Evolutionary conservation across 2,888 invertebrate species (phyloP), one percentile per base, ranked within the genome.

Genomic region (Mystacides longicornis): DNA sequence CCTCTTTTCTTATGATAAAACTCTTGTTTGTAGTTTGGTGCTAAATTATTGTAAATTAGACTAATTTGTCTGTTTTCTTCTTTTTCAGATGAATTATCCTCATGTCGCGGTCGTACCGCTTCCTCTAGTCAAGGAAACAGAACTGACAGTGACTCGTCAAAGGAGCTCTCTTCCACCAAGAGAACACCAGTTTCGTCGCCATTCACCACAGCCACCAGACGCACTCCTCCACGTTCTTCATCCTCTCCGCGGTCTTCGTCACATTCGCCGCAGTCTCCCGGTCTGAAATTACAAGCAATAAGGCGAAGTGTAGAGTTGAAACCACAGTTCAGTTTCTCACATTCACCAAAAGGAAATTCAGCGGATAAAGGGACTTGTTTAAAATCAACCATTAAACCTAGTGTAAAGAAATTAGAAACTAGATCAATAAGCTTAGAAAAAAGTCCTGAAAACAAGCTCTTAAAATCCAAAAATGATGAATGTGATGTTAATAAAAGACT

Each of bases 31-130:
- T n/a, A n/a, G n/a, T n/a, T n/a, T n/a, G n/a, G n/a, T n/a, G n/a
- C n/a, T n/a, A n/a, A n/a, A n/a, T n/a, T n/a, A n/a, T n/a, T n/a
- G n/a, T n/a, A n/a, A n/a, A n/a, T n/a, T n/a, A n/a, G n/a, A n/a
- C n/a, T n/a, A n/a, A n/a, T n/a, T n/a, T n/a, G n/a, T n/a, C n/a
- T n/a, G n/a, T n/a, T n/a, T n/a, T n/a, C n/a, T n/a, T n/a, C n/a
- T n/a, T 65, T 67, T 67, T 2, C 67, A 67, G 80, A 73, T 71
- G 75, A 73, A 49, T 67, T 69, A 23, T 66, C 68, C 2, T 61
- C 62, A 20, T 67, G 70, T 45, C 66, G 72, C 5, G 67, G 72
- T 31, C 66, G 70, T 7, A 69, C 69, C 57, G 68, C 69, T 27
- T 65, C 71, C 67, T 65, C 69, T 1, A 67, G 69, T 51, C 66